Conservation (phyloP, 2,797 vertebrate species). For the Glossophaga mutica region DNA sequence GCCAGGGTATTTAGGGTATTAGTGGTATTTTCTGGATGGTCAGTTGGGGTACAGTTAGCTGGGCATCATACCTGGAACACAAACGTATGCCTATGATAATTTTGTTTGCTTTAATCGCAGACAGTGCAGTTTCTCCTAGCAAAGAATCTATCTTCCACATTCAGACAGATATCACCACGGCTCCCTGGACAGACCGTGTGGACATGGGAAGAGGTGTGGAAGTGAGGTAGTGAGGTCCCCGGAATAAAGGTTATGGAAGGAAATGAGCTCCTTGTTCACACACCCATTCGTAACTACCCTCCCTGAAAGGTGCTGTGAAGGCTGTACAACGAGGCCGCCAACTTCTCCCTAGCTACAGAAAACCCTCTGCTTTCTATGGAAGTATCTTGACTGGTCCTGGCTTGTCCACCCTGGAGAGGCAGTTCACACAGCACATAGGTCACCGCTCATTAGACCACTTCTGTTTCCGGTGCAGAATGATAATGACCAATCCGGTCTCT, state of each 20-base stretch:
- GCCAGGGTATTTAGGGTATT: neutral
- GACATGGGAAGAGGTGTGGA: neutral
- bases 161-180: neutral
- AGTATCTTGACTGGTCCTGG: neutral
- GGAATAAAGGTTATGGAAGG: neutral
- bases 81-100: neutral
- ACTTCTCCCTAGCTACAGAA: neutral
- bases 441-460: slow-evolving; percentile 25
- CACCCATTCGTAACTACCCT: neutral
- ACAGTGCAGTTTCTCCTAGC: neutral
- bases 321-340: neutral
- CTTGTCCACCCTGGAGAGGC: neutral
- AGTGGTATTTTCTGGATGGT: neutral
- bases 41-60: neutral
- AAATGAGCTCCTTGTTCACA: neutral
- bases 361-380: neutral
- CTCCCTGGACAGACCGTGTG: neutral
- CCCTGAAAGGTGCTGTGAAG: neutral
- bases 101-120: neutral
- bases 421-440: neutral
- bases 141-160: neutral
- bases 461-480: neutral
- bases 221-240: neutral
- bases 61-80: neutral
- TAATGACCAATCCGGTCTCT: neutral